Percentiles rank a stretch among this genome's conserved stretches.
Evolutionary conservation across 2,113 vertebrate genomes (phyloP).

Genomic region (human): GRCh38 chr6:122761001-122761500

Average conservation of each 20-base stretch:
- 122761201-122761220: not conserved
- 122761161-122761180: not conserved
- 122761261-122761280: not conserved
- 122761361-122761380: not conserved
- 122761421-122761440: not conserved
- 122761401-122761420: not conserved
- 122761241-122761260: not conserved
- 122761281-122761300: not conserved
- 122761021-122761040: not conserved
- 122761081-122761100: not conserved
- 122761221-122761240: not conserved
- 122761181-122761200: not conserved
- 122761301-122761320: not conserved
- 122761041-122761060: not conserved
- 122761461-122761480: not conserved
- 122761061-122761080: not conserved
- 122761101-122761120: not conserved
- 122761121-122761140: conserved; percentile 28
- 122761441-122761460: not conserved
- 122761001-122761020: not conserved
- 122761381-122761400: not conserved
- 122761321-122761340: not conserved
- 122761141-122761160: not conserved
- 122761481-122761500: conserved; percentile 34
- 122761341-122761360: not conserved